These are phyloP conservation scores for Phocoena phocoena DNA, from an alignment of 2,113 vertebrate species.

Conservation along the genomic window DNA sequence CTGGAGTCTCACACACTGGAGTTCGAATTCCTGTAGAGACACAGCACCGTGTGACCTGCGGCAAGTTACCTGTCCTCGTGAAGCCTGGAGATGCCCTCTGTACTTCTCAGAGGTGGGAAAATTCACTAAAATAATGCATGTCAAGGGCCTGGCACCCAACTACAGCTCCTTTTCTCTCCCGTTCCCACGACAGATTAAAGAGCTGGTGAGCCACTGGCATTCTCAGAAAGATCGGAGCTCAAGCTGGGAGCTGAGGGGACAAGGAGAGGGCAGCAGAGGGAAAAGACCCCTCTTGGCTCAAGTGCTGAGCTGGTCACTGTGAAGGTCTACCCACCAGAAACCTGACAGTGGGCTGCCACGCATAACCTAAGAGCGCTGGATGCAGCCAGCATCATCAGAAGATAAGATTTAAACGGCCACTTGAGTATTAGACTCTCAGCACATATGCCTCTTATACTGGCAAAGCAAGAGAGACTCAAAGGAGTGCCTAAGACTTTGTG, in stretches of 20 bases:
- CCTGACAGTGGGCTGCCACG: accelerated
- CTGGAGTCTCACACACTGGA: not conserved
- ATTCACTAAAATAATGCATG: not conserved
- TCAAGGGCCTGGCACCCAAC: not conserved
- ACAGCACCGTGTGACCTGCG: not conserved
- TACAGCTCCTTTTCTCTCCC: not conserved
- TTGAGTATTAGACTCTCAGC: not conserved
- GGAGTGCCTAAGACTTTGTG: not conserved
- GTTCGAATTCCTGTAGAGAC: not conserved
- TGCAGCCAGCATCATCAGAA: not conserved
- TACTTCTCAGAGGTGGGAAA: not conserved
- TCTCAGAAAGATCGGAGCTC: not conserved
- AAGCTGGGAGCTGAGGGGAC: too few species aligned
- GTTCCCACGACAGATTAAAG: not conserved
- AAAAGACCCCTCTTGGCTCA: not conserved
- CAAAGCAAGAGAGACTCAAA: not conserved
- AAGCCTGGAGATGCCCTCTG: not conserved
- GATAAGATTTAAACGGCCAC: not conserved
- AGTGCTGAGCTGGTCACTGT: not conserved
- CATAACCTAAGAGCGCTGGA: too few species aligned
- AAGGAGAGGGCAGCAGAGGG: not conserved
- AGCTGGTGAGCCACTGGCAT: not conserved
- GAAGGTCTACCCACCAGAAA: not conserved
- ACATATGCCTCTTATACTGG: not conserved
- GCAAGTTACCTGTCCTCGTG: too few species aligned